Conservation (phyloP, 2,797 vertebrate genomes). For the Sebastes paucispinis region DNA sequence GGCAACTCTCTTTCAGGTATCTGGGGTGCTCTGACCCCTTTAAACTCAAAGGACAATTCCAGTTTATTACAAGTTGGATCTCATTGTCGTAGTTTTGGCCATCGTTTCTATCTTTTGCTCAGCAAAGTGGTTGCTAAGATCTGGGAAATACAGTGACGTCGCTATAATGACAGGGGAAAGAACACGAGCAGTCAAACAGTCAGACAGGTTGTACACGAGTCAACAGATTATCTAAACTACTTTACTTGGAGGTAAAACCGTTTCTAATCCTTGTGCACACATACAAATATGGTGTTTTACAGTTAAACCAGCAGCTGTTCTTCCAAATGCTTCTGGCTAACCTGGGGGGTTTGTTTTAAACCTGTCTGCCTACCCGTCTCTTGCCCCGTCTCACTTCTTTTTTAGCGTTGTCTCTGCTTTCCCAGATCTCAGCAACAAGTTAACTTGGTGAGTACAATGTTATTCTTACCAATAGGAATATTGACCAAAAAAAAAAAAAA, state of each 20-base stretch:
- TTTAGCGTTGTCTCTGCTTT: not conserved
- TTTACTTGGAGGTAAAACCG: not conserved
- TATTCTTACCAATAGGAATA: not conserved
- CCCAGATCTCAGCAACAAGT: not conserved
- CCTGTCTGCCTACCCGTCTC: not conserved
- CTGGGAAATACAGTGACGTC: not conserved
- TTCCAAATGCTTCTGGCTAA: not conserved
- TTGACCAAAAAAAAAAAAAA: not conserved
- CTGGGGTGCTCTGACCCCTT: not conserved
- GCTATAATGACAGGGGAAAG: not conserved
- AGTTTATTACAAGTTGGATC: not conserved
- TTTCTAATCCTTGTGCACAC: not conserved
- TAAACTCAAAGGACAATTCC: not conserved
- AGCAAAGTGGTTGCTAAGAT: not conserved
- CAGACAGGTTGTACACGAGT: not conserved
- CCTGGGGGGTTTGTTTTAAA: not conserved
- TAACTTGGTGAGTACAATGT: not conserved
- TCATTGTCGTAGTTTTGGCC: not conserved
- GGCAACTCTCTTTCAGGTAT: conserved; percentile 18
- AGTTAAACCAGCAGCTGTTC: not conserved
- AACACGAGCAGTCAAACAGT: not conserved
- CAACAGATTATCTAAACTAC: not conserved
- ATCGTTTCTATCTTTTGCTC: not conserved
- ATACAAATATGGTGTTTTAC: not conserved
- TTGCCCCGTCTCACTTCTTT: not conserved